Evolutionary conservation across 2,888 invertebrate species (phyloP).

Genomic region (Acrobasis repandana): DNA sequence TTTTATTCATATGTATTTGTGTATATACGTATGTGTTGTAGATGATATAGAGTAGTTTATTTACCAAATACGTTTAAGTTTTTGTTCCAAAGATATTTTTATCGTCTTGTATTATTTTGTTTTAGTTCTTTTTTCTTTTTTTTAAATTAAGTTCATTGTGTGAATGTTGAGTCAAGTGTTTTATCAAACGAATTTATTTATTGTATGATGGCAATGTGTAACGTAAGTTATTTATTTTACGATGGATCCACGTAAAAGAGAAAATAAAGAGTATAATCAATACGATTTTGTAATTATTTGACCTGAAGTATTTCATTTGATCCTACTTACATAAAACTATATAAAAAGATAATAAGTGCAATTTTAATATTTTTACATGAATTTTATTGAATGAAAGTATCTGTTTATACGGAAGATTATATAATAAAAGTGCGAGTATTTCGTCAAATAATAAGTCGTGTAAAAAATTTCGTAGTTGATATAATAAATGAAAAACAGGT

Average conservation of each 20-base stretch:
- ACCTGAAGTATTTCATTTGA: no score
- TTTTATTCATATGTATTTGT: slow-evolving; percentile 28
- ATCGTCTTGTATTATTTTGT: slow-evolving; percentile 44
- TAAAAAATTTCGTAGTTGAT: no score
- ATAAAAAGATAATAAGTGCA: no score
- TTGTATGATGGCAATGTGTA: slow-evolving; percentile 38
- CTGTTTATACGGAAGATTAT: no score
- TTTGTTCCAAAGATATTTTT: slow-evolving; percentile 72
- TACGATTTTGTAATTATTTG: background rate
- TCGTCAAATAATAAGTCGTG: no score
- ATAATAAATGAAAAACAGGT: no score
- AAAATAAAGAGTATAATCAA: slow-evolving; percentile 41
- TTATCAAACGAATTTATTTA: slow-evolving; percentile 46
- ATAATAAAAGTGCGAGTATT: no score
- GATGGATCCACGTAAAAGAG: slow-evolving; percentile 60
- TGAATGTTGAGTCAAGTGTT: slow-evolving; percentile 61
- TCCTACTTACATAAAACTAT: no score
- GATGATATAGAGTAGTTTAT: slow-evolving; percentile 30
- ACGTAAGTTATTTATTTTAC: slow-evolving; percentile 55
- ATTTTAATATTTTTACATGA: no score
- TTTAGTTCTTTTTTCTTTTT: slow-evolving; percentile 40
- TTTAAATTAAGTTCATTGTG: slow-evolving; percentile 52
- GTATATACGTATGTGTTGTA: slow-evolving; percentile 26
- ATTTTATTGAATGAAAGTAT: no score
- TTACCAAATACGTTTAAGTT: slow-evolving; percentile 60